Percentiles rank a stretch among this genome's conserved stretches.
phyloP scores from a whole-genome alignment of 2,888 invertebrate species.

The Anthoptus insignis region DNA sequence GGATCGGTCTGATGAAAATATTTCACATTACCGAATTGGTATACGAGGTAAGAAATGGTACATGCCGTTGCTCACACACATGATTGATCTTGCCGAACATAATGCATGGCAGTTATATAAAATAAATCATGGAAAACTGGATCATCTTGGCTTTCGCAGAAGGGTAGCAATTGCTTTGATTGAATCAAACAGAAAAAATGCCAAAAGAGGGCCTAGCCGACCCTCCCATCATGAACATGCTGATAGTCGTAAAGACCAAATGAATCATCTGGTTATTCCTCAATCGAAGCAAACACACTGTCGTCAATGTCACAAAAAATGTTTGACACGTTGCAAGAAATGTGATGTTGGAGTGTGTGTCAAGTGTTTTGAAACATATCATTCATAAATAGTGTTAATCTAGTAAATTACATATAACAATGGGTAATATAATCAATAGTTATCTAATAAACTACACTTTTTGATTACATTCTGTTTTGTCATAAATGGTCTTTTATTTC shows the following conservation, averaged over 20 bases:
- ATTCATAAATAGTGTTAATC: conserved; percentile 47
- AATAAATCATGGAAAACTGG: conserved; percentile 40
- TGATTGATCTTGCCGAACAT: background rate
- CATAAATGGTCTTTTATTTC: conserved; percentile 26
- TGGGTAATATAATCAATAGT: conserved; percentile 44
- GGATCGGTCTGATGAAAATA: background rate
- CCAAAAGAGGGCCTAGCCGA: conserved; percentile 24
- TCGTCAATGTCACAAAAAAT: conserved; percentile 50
- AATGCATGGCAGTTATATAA: conserved; percentile 2
- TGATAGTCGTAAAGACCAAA: conserved; percentile 28
- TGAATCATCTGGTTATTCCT: conserved; percentile 24
- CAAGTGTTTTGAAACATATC: conserved; percentile 50
- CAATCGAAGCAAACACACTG: conserved; percentile 23
- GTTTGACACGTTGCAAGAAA: conserved; percentile 50
- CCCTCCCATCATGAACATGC: conserved; percentile 31
- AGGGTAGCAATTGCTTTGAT: conserved; percentile 37
- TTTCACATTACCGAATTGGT: background rate
- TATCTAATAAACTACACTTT: conserved; percentile 50
- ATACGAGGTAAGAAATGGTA: conserved; percentile 1
- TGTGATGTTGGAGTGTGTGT: conserved; percentile 50
- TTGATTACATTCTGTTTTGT: conserved; percentile 47
- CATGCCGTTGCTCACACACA: background rate
- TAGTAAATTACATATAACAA: conserved; percentile 46
- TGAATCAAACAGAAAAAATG: conserved; percentile 24
- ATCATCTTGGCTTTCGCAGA: conserved; percentile 44